Base-by-base conservation (phyloP, 2,888 invertebrate genomes). In the Yponomeuta plumbellus region DNA sequence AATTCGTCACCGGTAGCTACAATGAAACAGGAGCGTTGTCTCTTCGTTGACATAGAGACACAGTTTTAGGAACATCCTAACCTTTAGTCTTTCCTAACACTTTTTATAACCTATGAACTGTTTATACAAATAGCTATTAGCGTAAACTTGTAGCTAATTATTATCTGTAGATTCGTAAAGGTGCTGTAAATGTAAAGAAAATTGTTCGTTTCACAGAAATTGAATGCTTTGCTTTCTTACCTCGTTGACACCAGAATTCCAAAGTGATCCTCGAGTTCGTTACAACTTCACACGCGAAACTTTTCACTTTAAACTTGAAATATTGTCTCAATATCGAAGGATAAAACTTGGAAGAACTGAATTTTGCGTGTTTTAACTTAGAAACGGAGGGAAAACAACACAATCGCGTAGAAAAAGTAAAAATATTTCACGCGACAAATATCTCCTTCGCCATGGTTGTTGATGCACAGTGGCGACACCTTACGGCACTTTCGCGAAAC, bases 221-320 rank as follows among this genome's bases (percentile, higher is more conserved):
- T 34, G 5, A 34, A 84, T 80, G 86, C 86, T 85, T 87, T 78
- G 77, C 74, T 81, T 86, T 83, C 91, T 90, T 91, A 91, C 91
- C 91, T 91, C 91, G 86, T 90, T 91, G 90, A 91, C 91, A 91
- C 90, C 91, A 89, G 87, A 89, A 88, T 83, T 84, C 84, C 83
- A 71, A 71, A 73, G 72, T 83, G 85, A 87, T 89, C 84, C 81
- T 75, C 79, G 86, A 88, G 88, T 88, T 88, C 86, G 88, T 88
- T 88, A 84, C 72, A 88, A 88, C 88, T 90, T 88, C 84, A 82
- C 81, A 80, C 84, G 84, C 83, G 76, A 85, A 86, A 85, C 86
- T 86, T 84, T 75, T 68, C 85, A 88, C 81, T 87, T 87, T 83
- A 73, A 69, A 76, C 74, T 71, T 76, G 78, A 71, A 83, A 80